These are phyloP conservation scores for Chaitophorus viminalis DNA, from an alignment of 2,888 invertebrate species.

Conservation along the genomic window DNA sequence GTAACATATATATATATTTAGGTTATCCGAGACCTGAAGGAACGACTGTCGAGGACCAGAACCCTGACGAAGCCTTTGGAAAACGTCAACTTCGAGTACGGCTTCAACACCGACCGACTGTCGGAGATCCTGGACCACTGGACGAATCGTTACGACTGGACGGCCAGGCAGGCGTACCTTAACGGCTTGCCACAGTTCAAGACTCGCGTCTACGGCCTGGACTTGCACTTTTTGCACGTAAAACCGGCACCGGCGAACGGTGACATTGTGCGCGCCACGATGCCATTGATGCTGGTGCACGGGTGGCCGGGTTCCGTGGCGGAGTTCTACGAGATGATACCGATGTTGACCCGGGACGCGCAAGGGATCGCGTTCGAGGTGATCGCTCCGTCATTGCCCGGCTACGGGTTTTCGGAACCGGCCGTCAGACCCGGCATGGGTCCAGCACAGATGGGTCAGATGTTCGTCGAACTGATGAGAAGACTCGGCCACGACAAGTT, in stretches of 20 bases:
- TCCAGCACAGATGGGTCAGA: constrained; percentile 71
- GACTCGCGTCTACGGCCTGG: constrained; percentile 77
- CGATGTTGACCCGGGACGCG: constrained; percentile 71
- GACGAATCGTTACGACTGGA: constrained; percentile 81
- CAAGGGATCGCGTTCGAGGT: constrained; percentile 75
- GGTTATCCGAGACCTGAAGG: constrained; percentile 74
- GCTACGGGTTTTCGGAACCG: constrained; percentile 77
- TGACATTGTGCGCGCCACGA: constrained; percentile 67
- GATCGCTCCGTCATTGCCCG: constrained; percentile 76
- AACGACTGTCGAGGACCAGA: constrained; percentile 71
- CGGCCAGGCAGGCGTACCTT: constrained; percentile 75
- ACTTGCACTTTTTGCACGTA: constrained; percentile 80
- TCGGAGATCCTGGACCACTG: constrained; percentile 79
- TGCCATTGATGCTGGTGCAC: constrained; percentile 80
- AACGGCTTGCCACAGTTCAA: constrained; percentile 80
- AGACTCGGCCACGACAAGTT: constrained; percentile 76
- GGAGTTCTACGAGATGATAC: constrained; percentile 82
- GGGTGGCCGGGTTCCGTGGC: constrained; percentile 88
- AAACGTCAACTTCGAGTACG: constrained; percentile 68
- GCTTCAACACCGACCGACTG: constrained; percentile 79
- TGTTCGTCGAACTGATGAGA: constrained; percentile 77
- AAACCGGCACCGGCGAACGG: constrained; percentile 70
- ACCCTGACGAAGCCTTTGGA: constrained; percentile 72
- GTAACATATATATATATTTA: no score
- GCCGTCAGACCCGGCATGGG: constrained; percentile 75